A percentile compares a stretch with the other conserved stretches of the same genome.
phyloP scores from a whole-genome alignment of 2,113 vertebrate genomes.

The Haemorhous mexicanus region DNA sequence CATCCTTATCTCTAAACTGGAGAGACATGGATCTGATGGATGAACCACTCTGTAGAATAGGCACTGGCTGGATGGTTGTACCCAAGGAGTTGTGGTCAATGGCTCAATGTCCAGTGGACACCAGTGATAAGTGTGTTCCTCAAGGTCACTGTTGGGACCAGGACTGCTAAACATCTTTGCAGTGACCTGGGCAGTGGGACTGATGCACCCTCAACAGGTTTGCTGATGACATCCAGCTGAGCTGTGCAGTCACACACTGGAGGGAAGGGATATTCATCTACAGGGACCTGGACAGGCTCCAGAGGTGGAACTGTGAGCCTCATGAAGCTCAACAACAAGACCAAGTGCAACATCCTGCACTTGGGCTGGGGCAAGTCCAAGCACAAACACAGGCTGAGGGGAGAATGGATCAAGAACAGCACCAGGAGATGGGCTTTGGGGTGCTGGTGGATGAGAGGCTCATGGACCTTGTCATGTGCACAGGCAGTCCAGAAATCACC shows the following conservation, averaged over 20 bases:
- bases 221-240: not conserved
- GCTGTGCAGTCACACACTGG: not conserved
- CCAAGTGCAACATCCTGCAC: not conserved
- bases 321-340: not conserved
- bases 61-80: not conserved
- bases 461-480: not conserved
- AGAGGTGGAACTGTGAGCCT: not conserved
- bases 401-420: not conserved
- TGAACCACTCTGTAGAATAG: not conserved
- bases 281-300: not conserved
- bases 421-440: not conserved
- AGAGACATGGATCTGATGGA: not conserved
- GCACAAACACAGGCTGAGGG: not conserved
- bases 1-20: not conserved
- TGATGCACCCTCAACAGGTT: not conserved
- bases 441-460: not conserved
- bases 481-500: not conserved
- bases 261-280: not conserved
- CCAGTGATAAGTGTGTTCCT: not conserved
- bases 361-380: not conserved
- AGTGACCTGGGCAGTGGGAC: not conserved
- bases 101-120: not conserved
- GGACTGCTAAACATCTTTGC: not conserved
- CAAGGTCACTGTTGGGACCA: not conserved
- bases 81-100: not conserved